Evolutionary conservation across 2,888 invertebrate genomes (phyloP).

Genomic region (Chrysolina oricalcia): DNA sequence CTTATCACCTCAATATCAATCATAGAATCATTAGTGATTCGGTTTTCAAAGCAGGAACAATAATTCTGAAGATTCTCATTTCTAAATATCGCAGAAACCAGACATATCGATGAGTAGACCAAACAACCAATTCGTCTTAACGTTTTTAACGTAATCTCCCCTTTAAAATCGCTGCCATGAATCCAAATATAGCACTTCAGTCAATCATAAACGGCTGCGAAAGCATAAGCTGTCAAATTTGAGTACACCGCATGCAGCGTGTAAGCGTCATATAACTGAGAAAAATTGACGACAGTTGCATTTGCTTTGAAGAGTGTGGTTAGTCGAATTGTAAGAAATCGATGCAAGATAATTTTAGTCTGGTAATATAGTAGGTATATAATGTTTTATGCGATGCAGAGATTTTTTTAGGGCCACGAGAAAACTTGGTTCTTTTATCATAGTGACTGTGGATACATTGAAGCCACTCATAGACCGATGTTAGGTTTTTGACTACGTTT

Average conservation of each 20-base stretch:
- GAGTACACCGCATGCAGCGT: background rate
- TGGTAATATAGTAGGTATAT: background rate
- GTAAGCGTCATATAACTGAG: background rate
- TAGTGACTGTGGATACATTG: no score
- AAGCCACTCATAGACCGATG: no score
- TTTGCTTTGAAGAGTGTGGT: background rate
- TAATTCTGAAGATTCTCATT: no score
- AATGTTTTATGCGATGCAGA: no score
- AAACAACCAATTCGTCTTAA: background rate
- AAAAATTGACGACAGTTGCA: background rate
- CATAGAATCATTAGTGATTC: no score
- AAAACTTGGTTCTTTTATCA: no score
- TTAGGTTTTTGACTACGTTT: no score
- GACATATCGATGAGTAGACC: background rate
- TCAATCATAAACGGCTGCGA: background rate
- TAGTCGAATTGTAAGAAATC: background rate
- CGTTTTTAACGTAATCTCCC: background rate
- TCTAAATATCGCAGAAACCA: no score
- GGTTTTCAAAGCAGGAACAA: no score
- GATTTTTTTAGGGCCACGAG: no score
- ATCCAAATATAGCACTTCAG: background rate
- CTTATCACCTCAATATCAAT: no score
- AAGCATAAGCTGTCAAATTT: background rate
- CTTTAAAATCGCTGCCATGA: background rate
- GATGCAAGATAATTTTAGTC: background rate